phyloP scores from a whole-genome alignment of 2,888 invertebrate genomes.

The Tyria jacobaeae region DNA sequence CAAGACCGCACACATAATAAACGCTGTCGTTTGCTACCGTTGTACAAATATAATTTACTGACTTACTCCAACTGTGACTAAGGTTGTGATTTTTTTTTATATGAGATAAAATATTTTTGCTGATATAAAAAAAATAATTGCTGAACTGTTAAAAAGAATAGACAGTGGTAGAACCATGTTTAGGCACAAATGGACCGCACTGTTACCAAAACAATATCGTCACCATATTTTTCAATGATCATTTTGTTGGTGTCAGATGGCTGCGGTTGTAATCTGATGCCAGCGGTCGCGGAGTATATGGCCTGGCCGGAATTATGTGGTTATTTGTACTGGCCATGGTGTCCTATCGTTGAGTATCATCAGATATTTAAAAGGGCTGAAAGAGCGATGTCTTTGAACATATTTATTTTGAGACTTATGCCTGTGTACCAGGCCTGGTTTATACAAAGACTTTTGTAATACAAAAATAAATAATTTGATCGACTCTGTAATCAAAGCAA shows the following conservation, averaged over 20 bases:
- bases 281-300: conserved; percentile 25
- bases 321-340: conserved; percentile 24
- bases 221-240: conserved; percentile 27
- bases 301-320: conserved; percentile 51
- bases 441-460: too few relatives aligned
- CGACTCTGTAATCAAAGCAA: too few relatives aligned
- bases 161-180: too few relatives aligned
- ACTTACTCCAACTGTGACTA: background rate
- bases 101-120: background rate
- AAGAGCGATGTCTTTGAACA: too few relatives aligned
- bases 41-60: background rate
- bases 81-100: background rate
- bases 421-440: too few relatives aligned
- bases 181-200: too few relatives aligned
- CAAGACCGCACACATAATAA: conserved; percentile 1
- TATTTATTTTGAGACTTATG: too few relatives aligned
- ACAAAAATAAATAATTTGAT: too few relatives aligned
- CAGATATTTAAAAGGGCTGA: background rate
- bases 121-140: too few relatives aligned
- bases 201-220: conserved; percentile 11
- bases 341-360: conserved; percentile 27
- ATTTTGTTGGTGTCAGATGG: conserved; percentile 35
- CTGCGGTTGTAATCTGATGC: conserved; percentile 50
- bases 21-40: background rate
- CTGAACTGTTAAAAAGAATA: background rate